A percentile compares a stretch with the other conserved stretches of the same genome.
phyloP scores from a whole-genome alignment of 2,888 invertebrate genomes.

The Cryptus viduatorius region DNA sequence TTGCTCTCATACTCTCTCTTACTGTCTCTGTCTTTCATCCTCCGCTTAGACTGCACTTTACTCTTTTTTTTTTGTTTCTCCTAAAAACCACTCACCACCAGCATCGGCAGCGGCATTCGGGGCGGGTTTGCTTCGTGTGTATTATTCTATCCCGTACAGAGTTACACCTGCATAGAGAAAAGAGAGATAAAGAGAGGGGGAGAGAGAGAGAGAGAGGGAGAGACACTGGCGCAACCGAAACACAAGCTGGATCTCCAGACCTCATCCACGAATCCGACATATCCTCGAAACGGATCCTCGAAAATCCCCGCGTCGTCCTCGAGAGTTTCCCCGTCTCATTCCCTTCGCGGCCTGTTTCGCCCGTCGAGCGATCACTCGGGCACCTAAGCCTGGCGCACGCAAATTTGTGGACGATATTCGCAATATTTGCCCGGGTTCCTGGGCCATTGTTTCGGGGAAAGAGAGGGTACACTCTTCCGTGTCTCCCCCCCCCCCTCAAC shows the following conservation, averaged over 20 bases:
- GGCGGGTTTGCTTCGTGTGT: constrained; percentile 41
- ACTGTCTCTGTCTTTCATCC: constrained; percentile 49
- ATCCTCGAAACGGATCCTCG: constrained; percentile 57
- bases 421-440: constrained; percentile 80
- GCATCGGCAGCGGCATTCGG: constrained; percentile 54
- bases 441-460: constrained; percentile 79
- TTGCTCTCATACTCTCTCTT: constrained; percentile 66
- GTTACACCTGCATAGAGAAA: constrained; percentile 49
- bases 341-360: constrained; percentile 22
- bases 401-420: constrained; percentile 83
- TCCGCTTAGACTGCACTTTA: constrained; percentile 67
- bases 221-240: constrained; percentile 78
- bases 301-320: constrained; percentile 65
- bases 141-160: constrained; percentile 36
- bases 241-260: constrained; percentile 65
- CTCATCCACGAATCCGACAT: constrained; percentile 46
- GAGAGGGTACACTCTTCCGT: constrained; percentile 50
- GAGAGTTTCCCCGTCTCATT: constrained; percentile 48
- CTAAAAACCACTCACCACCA: constrained; percentile 44
- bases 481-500: neutral
- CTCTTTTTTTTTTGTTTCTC: constrained; percentile 26
- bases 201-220: constrained; percentile 6
- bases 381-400: constrained; percentile 77
- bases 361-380: constrained; percentile 31
- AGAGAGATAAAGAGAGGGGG: neutral